phyloP scores from a whole-genome alignment of 2,888 invertebrate genomes.

The Tanytarsus gracilentus region DNA sequence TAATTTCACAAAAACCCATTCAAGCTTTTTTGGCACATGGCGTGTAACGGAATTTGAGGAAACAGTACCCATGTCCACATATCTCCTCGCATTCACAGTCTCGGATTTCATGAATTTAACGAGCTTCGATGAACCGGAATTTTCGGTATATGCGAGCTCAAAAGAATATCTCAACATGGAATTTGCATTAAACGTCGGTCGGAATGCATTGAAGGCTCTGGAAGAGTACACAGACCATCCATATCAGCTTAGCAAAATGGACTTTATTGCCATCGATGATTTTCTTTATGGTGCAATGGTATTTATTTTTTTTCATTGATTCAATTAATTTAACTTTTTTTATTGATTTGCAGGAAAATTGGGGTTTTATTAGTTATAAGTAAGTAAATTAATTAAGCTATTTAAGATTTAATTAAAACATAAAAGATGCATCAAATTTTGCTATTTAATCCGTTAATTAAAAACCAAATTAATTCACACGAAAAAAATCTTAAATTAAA shows the following conservation, averaged over 20 bases:
- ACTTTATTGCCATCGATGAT: conserved; percentile 70
- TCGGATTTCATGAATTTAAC: conserved; percentile 35
- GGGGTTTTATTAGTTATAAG: conserved; percentile 74
- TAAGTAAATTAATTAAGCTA: too few relatives aligned
- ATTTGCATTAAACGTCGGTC: conserved; percentile 18
- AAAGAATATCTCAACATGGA: not conserved
- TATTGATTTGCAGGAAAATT: conserved; percentile 45
- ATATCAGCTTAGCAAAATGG: conserved; percentile 36
- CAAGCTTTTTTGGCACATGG: not conserved
- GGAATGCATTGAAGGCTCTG: not conserved
- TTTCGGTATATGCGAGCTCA: conserved; percentile 9
- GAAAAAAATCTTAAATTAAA: too few relatives aligned
- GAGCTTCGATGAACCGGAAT: not conserved
- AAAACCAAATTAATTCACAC: too few relatives aligned
- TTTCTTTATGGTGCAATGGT: conserved; percentile 76
- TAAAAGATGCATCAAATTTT: not conserved
- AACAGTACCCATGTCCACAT: conserved; percentile 57
- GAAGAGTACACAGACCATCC: conserved; percentile 10
- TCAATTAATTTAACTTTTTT: not conserved
- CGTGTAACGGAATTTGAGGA: conserved; percentile 39
- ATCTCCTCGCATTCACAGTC: conserved; percentile 63
- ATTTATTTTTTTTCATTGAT: conserved; percentile 24
- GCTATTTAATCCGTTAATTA: too few relatives aligned
- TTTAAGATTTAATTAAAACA: not conserved
- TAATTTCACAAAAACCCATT: not conserved